These are phyloP conservation scores for Lepus oiostolus DNA, from an alignment of 2,797 vertebrate genomes.

Conservation along the genomic window DNA sequence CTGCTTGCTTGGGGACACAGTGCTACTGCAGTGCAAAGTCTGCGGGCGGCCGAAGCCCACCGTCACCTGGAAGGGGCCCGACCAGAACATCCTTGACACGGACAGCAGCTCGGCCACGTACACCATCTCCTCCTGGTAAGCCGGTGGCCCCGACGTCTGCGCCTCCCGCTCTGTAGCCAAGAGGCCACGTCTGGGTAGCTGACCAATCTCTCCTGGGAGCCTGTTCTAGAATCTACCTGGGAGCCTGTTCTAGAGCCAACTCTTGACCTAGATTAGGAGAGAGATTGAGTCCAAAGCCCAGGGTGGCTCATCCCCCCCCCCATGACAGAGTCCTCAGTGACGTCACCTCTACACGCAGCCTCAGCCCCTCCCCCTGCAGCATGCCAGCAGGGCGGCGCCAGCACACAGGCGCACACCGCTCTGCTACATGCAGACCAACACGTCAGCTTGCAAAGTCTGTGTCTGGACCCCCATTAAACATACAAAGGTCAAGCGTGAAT, in stretches of 20 bases:
- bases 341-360: not conserved
- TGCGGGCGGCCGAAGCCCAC: slow-evolving; percentile 96
- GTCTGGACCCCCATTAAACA: not conserved
- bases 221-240: not conserved
- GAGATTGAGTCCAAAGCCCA: rapidly evolving
- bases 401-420: not conserved
- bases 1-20: slow-evolving; percentile 97
- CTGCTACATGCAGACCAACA: not conserved
- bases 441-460: not conserved
- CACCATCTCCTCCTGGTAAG: slow-evolving; percentile 89
- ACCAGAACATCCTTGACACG: slow-evolving; percentile 95
- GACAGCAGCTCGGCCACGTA: slow-evolving; percentile 91
- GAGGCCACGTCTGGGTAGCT: not conserved
- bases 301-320: not conserved
- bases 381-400: not conserved
- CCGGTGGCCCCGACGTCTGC: not conserved
- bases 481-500: not conserved
- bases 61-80: slow-evolving; percentile 96
- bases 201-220: not conserved
- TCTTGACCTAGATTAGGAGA: not conserved
- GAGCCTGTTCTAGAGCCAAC: not conserved
- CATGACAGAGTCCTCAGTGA: rapidly evolving
- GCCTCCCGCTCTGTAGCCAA: rapidly evolving
- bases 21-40: slow-evolving; percentile 97
- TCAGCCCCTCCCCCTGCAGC: not conserved